phyloP scores from a whole-genome alignment of 2,888 invertebrate species.

The Latrodectus hesperus region DNA sequence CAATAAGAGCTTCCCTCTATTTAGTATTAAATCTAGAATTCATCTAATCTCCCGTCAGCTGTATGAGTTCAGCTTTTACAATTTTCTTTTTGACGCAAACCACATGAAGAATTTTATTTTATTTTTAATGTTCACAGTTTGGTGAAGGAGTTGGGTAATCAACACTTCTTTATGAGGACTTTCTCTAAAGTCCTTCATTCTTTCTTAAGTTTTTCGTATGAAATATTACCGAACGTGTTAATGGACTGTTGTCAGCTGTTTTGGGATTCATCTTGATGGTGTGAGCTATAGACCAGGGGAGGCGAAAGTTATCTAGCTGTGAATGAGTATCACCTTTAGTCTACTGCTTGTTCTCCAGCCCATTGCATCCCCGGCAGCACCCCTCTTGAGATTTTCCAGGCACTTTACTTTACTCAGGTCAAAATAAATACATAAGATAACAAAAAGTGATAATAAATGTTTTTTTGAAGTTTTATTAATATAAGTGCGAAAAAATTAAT shows the following conservation, averaged over 20 bases:
- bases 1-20: conserved; percentile 27
- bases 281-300: conserved; percentile 27
- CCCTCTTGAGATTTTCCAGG: conserved; percentile 41
- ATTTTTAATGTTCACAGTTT: conserved; percentile 20
- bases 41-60: conserved; percentile 45
- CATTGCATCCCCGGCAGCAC: conserved; percentile 39
- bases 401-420: conserved; percentile 36
- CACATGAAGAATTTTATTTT: conserved; percentile 24
- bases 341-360: conserved; percentile 23
- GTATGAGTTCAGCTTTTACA: conserved; percentile 8
- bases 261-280: conserved; percentile 35
- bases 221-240: conserved; percentile 55
- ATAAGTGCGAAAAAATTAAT: too few species aligned
- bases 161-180: neutral
- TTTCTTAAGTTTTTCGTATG: conserved; percentile 1
- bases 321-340: conserved; percentile 41
- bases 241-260: conserved; percentile 64
- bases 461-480: too few species aligned
- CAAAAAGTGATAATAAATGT: neutral
- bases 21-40: conserved; percentile 33
- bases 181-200: neutral
- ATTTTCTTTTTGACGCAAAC: conserved; percentile 14
- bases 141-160: neutral
- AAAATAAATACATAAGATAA: conserved; percentile 59
- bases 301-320: conserved; percentile 16